Evolutionary conservation across 2,797 vertebrate species (phyloP), one percentile per base, ranked within the genome.

Genomic region (Linurgus olivaceus): DNA sequence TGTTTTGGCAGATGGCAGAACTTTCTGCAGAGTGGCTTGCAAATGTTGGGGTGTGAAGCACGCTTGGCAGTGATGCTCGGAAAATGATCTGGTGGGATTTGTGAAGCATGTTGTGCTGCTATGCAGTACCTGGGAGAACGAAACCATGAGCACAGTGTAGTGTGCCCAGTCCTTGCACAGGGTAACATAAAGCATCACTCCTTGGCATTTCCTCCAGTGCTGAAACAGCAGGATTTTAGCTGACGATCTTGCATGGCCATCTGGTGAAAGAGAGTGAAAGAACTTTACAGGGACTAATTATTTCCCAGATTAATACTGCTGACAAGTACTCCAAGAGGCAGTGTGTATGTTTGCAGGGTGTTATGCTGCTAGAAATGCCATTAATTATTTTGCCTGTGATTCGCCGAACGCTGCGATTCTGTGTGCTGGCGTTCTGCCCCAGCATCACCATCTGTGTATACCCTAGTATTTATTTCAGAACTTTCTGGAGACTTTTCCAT

Each of bases 171-270:
- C 83, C 86, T 86, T 55, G 45, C 83, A 90, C 26, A 71, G 65
- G 72, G 57, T 79, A 94, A 63, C 91, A 90, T 40, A 93, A 95
- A 94, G 75, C 57, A 19, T 73, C 86, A 47, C 50, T 86, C 54
- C 59, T 73, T 94, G 94, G 95, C 87, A 81, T 57, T 90, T 96
- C 79, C 76, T 90, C 66, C 61, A 15, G 35, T 95, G 97, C 97
- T 98, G 97, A 97, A 96, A 47, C 88, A 88, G 93, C 96, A 90
- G 55, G 88, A 97, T 97, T 98, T 97, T 92, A 97, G 98, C 97
- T 97, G 97, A 98, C 42, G 52, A n/a, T 91, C 86, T 95, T 70
- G 70, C 86, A 61, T 44, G 83, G 31, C 97, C 97, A 98, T 97
- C 97, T 98, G 97, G 95, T 95, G 88, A 98, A 96, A 96, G 86